Evolutionary conservation across 2,888 invertebrate genomes (phyloP), one percentile per base, ranked within the genome.

Genomic region (Halictus ligatus): DNA sequence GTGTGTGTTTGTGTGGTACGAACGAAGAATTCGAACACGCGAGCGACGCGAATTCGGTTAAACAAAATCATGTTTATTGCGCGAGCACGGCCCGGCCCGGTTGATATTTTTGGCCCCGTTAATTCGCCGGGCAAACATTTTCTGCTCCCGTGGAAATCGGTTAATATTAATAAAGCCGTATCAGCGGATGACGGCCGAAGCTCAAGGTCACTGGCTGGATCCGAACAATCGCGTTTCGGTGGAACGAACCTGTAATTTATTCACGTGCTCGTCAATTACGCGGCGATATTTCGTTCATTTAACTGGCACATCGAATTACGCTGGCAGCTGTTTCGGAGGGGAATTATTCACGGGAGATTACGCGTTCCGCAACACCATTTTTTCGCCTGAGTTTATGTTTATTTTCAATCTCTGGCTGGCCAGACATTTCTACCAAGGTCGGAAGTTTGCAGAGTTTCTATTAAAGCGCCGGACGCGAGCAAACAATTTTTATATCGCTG

Each of bases 201-300:
- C 12, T 64, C 48, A 15, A 60, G 35, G 64, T 73, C 48, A 60
- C 8, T 10, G 43, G 43, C 40, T 25, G 15, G 50, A 77, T 13
- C 18, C 7, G 18, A 25, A 75, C 25, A 48, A 6, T 40, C 8
- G 18, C 15, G 13, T 67, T 50, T 80, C 13, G 21, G 12, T n/a
- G 40, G 13, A 43, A 40, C 40, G 50, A 40, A 18, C 13, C 25
- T 50, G 48, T 5, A 25, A 48, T 64, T 78, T 78, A n/a, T 78
- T 78, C 73, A 67, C 50, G 43, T 43, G n/a, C n/a, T 18, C 21
- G 78, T 73, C 50, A 64, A 78, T 78, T 73, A 73, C 29, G 21
- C 21, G 5, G 10, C 0, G 15, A 67, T 67, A 48, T 60, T 64
- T 58, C 10, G 43, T 72, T 43, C 25, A 2, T 72, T 77, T 67